Percentiles rank a stretch among this genome's conserved stretches.
These are phyloP conservation scores for Lethocerus indicus DNA, from an alignment of 1,140 invertebrate genomes.

Conservation along the genomic window DNA sequence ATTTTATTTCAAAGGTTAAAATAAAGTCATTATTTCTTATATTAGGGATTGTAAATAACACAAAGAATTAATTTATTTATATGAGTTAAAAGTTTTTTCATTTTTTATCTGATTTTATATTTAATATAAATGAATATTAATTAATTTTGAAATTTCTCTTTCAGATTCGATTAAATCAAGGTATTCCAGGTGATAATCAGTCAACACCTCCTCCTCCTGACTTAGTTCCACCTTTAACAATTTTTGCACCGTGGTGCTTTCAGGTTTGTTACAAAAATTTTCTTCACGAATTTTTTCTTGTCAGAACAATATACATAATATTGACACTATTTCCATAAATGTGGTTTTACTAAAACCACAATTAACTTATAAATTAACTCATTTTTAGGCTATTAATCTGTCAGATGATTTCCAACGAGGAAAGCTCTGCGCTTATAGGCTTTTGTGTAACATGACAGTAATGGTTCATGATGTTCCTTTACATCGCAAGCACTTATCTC, in stretches of 20 bases:
- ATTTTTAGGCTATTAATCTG: slow-evolving; percentile 41
- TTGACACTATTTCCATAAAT: too few species aligned
- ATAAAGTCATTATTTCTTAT: too few species aligned
- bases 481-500: slow-evolving; percentile 51
- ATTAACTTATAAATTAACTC: not conserved
- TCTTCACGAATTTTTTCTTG: too few species aligned
- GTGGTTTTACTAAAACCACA: not conserved
- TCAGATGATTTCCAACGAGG: slow-evolving; percentile 47
- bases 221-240: slow-evolving; percentile 60
- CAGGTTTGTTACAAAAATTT: too few species aligned
- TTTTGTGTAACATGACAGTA: slow-evolving; percentile 58
- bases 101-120: too few species aligned
- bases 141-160: too few species aligned
- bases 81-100: too few species aligned
- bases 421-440: slow-evolving; percentile 58
- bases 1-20: too few species aligned
- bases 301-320: slow-evolving; percentile 2
- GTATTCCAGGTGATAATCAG: slow-evolving; percentile 55
- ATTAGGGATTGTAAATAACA: too few species aligned
- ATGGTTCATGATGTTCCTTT: slow-evolving; percentile 34
- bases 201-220: slow-evolving; percentile 48
- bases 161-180: slow-evolving; percentile 55
- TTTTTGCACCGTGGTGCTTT: slow-evolving; percentile 82
- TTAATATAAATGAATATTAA: too few species aligned
- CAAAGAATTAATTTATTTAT: too few species aligned